These are phyloP conservation scores for Uropsilus gracilis DNA, from an alignment of 2,113 vertebrate genomes.

Conservation along the genomic window DNA sequence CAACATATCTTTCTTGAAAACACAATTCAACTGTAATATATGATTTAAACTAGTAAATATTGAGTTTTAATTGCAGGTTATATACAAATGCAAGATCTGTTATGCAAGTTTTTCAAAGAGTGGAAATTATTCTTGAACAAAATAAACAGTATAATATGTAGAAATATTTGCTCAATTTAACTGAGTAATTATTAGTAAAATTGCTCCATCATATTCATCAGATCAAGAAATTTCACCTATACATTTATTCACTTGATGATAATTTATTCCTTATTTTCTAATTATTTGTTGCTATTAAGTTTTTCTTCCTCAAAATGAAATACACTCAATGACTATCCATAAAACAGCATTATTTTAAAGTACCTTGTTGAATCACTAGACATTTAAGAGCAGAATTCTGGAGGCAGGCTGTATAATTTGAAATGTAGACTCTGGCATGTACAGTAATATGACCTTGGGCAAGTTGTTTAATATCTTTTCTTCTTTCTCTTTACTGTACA, in stretches of 20 bases:
- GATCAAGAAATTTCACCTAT: background rate
- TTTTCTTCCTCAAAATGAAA: background rate
- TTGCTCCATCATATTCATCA: background rate
- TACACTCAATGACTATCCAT: background rate
- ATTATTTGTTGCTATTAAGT: background rate
- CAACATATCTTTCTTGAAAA: background rate
- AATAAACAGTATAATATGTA: background rate
- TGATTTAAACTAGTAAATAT: background rate
- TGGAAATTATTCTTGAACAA: background rate
- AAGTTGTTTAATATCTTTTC: background rate
- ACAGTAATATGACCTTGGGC: background rate
- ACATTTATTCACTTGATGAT: background rate
- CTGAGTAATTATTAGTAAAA: background rate
- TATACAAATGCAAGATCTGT: background rate
- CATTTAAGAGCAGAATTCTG: background rate
- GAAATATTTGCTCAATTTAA: constrained; percentile 35
- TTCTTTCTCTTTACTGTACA: background rate
- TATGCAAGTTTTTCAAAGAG: background rate
- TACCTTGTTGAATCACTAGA: background rate
- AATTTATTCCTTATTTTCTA: background rate
- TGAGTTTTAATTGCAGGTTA: background rate
- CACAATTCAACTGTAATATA: background rate
- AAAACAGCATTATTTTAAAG: background rate
- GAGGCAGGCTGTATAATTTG: background rate
- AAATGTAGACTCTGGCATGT: background rate